Conservation (phyloP, 2,797 vertebrate species). For the Microtus agrestis region DNA sequence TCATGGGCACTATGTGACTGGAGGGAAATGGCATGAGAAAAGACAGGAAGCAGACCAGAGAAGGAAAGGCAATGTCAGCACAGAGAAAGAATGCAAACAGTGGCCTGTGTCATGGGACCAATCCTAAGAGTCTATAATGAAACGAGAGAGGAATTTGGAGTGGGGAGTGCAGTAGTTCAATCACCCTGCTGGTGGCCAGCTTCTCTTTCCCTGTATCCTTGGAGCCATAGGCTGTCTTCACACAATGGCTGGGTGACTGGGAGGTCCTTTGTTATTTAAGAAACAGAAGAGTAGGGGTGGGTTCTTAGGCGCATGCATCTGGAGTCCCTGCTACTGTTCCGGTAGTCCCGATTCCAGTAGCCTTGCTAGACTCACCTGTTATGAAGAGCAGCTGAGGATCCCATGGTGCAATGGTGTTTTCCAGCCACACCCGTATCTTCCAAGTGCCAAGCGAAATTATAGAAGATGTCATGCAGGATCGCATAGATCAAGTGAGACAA, state of each 20-base stretch:
- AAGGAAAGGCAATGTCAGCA: neutral
- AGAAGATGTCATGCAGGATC: conserved; percentile 50
- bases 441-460: conserved; percentile 71
- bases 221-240: neutral
- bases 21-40: neutral
- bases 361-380: neutral
- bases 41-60: neutral
- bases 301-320: neutral
- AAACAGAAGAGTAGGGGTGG: neutral
- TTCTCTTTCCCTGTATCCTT: neutral
- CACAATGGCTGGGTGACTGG: neutral
- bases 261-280: neutral
- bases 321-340: neutral
- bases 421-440: conserved; percentile 81
- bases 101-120: neutral
- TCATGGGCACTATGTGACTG: too few relatives aligned
- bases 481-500: conserved; percentile 75
- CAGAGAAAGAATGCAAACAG: neutral
- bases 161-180: neutral
- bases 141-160: neutral
- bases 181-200: rapidly evolving
- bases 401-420: conserved; percentile 52
- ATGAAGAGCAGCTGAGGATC: neutral
- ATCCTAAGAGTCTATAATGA: neutral
- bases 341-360: neutral